A percentile compares a stretch with the other conserved stretches of the same genome.
Conservation (phyloP, 1,140 invertebrate genomes). For the Cheumatopsyche charites region DNA sequence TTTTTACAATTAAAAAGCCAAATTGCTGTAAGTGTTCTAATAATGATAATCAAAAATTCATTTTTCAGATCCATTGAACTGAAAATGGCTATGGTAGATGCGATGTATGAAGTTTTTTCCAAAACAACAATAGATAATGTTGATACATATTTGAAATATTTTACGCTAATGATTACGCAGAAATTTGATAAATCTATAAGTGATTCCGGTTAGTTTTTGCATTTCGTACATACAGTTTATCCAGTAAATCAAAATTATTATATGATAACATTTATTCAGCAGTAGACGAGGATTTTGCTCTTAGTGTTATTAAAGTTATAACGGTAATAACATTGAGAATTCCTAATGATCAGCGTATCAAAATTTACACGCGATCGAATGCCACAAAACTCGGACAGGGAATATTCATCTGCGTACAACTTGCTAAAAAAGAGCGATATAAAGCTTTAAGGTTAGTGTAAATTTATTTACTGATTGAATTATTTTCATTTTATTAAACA, state of each 20-base stretch:
- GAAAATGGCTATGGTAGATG: slow-evolving; percentile 57
- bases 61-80: slow-evolving; percentile 55
- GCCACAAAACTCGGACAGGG: slow-evolving; percentile 64
- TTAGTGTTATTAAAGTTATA: slow-evolving; percentile 62
- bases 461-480: neutral
- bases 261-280: slow-evolving; percentile 41
- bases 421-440: slow-evolving; percentile 66
- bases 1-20: too few species aligned
- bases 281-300: slow-evolving; percentile 67
- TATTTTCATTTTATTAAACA: neutral
- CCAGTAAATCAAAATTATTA: neutral
- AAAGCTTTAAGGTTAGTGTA: slow-evolving; percentile 62
- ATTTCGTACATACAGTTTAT: neutral
- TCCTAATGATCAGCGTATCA: slow-evolving; percentile 56
- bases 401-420: slow-evolving; percentile 63
- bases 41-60: neutral
- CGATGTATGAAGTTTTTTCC: slow-evolving; percentile 55
- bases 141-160: slow-evolving; percentile 60
- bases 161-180: slow-evolving; percentile 56
- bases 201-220: slow-evolving; percentile 57
- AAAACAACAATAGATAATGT: slow-evolving; percentile 56
- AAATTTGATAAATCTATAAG: slow-evolving; percentile 60
- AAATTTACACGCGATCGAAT: slow-evolving; percentile 61
- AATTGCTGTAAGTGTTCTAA: too few species aligned
- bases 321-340: slow-evolving; percentile 59